Conservation (phyloP, 1,140 invertebrate genomes). For the Melanaphis sacchari region DNA sequence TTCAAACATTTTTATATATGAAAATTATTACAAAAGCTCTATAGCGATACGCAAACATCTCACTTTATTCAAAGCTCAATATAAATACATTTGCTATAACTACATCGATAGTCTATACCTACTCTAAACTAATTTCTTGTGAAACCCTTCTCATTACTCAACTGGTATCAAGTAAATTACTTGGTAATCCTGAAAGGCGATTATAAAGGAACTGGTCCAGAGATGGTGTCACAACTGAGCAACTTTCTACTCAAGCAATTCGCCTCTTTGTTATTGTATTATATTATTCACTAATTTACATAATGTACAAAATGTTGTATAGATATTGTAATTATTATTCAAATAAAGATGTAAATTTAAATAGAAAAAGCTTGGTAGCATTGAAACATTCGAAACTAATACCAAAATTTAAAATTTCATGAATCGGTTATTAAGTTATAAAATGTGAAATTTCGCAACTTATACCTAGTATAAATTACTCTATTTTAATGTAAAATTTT, state of each 20-base stretch:
- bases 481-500: not conserved
- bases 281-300: not conserved
- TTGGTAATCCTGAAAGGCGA: not conserved
- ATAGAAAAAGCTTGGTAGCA: not conserved
- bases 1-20: not conserved
- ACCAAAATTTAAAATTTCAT: too few species aligned
- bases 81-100: not conserved
- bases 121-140: not conserved
- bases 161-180: not conserved
- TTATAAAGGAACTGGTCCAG: not conserved
- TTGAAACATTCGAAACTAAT: too few species aligned
- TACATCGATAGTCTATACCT: not conserved
- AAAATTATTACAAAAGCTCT: not conserved
- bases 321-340: not conserved
- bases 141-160: not conserved
- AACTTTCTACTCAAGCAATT: not conserved
- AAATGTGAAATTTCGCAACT: not conserved
- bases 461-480: not conserved
- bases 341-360: not conserved
- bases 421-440: not conserved
- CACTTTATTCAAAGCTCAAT: not conserved
- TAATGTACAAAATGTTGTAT: not conserved
- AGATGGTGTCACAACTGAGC: not conserved
- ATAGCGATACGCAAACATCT: not conserved
- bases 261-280: not conserved